Evolutionary conservation across 2,797 vertebrate species (phyloP).

Genomic region (Chanos chanos): DNA sequence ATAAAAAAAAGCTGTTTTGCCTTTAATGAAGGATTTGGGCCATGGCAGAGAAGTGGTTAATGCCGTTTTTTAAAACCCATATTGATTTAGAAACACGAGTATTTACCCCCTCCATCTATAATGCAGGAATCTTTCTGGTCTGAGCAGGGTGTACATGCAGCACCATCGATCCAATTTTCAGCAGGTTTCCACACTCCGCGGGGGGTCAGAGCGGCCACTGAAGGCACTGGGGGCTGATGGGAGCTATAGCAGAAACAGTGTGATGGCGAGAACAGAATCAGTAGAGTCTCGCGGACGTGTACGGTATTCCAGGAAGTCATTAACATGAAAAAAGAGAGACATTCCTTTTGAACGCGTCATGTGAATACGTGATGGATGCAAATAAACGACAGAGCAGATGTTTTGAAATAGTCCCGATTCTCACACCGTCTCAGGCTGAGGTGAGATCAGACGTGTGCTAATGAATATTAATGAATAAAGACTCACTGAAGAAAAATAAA

Average conservation of each 20-base stretch:
- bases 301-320: constrained; percentile 16
- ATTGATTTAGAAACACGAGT: constrained; percentile 17
- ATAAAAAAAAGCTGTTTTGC: constrained; percentile 6
- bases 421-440: constrained; percentile 34
- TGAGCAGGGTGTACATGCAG: not conserved
- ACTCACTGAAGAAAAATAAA: constrained; percentile 14
- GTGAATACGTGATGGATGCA: constrained; percentile 21
- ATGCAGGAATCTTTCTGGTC: no score
- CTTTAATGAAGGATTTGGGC: no score
- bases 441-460: constrained; percentile 39
- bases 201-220: constrained; percentile 41
- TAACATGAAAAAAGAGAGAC: constrained; percentile 36
- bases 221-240: constrained; percentile 24
- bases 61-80: not conserved
- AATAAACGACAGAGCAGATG: constrained; percentile 38
- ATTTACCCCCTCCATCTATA: constrained; percentile 15
- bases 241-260: no score
- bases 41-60: no score
- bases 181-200: constrained; percentile 10
- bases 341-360: constrained; percentile 40
- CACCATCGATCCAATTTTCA: constrained; percentile 16
- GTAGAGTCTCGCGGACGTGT: no score
- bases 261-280: no score
- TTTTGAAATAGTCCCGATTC: constrained; percentile 12
- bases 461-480: constrained; percentile 55